A percentile compares a stretch with the other conserved stretches of the same genome.
These are phyloP conservation scores for Babyrousa celebensis DNA, from an alignment of 2,797 vertebrate species.

Conservation along the genomic window DNA sequence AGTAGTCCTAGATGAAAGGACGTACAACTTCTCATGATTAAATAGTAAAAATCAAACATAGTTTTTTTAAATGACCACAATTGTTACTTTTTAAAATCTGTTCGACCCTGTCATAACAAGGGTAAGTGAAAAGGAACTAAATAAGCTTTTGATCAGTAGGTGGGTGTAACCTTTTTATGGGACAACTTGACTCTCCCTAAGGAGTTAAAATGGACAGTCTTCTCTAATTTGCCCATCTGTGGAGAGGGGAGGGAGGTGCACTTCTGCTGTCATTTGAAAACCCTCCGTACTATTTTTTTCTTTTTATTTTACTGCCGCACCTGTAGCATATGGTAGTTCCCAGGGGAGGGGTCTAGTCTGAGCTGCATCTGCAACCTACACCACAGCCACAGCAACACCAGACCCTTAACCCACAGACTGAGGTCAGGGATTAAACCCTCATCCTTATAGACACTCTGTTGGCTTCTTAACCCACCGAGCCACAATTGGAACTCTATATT, in stretches of 20 bases:
- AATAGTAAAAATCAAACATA: not conserved
- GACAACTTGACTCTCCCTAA: not conserved
- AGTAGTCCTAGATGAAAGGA: not conserved
- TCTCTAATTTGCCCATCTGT: not conserved
- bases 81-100: not conserved
- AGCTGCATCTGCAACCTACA: no score
- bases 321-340: no score
- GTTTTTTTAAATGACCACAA: not conserved
- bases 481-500: not conserved
- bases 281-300: not conserved
- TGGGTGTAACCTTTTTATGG: not conserved
- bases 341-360: no score
- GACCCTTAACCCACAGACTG: no score
- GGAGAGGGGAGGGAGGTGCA: not conserved
- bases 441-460: no score
- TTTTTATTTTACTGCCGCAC: no score
- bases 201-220: not conserved
- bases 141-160: not conserved
- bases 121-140: not conserved
- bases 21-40: not conserved
- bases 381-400: no score
- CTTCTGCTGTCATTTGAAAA: not conserved
- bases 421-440: no score
- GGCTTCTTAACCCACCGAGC: no score
- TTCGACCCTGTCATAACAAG: not conserved